Evolutionary conservation across 2,888 invertebrate species (phyloP).

Genomic region (Andrena minutula): DNA sequence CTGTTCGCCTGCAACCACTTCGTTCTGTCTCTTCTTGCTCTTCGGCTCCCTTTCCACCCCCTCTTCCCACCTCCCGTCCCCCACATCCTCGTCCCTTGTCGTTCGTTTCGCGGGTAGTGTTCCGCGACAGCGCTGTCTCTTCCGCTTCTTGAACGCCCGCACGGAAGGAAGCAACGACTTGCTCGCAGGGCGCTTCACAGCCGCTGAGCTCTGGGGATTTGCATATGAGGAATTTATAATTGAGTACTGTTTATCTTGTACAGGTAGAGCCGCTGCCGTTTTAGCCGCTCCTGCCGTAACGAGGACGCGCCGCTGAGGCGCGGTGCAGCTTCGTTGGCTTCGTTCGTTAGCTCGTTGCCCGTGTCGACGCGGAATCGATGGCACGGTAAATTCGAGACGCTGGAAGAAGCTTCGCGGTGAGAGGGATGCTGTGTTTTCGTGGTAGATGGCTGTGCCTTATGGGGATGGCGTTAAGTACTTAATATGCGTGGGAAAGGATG

Average conservation of each 20-base stretch:
- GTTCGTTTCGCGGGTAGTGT: conserved; percentile 12
- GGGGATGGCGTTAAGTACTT: no score
- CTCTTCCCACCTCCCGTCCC: conserved; percentile 1
- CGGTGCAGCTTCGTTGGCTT: conserved; percentile 40
- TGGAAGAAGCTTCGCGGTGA: neutral
- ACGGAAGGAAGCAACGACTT: conserved; percentile 64
- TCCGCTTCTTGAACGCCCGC: conserved; percentile 67
- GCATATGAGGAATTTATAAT: conserved; percentile 78
- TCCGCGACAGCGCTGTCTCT: conserved; percentile 59
- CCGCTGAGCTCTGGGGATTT: conserved; percentile 64
- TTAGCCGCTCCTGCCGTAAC: conserved; percentile 36
- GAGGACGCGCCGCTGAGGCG: conserved; percentile 38
- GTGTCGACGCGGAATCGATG: conserved; percentile 43
- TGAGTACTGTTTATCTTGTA: conserved; percentile 76
- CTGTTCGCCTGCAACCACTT: neutral
- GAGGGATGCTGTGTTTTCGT: neutral
- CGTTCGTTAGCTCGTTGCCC: conserved; percentile 62
- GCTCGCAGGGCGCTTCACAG: conserved; percentile 58
- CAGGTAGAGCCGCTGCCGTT: conserved; percentile 44
- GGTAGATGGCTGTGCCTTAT: neutral
- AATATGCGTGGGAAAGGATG: no score
- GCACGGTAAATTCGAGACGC: conserved; percentile 13
- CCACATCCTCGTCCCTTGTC: neutral
- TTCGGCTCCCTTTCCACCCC: neutral
- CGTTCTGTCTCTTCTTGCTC: neutral